Percentiles rank a stretch among this genome's conserved stretches.
phyloP scores from a whole-genome alignment of 23 tunicate genomes.

The Halocynthia roretzi region DNA sequence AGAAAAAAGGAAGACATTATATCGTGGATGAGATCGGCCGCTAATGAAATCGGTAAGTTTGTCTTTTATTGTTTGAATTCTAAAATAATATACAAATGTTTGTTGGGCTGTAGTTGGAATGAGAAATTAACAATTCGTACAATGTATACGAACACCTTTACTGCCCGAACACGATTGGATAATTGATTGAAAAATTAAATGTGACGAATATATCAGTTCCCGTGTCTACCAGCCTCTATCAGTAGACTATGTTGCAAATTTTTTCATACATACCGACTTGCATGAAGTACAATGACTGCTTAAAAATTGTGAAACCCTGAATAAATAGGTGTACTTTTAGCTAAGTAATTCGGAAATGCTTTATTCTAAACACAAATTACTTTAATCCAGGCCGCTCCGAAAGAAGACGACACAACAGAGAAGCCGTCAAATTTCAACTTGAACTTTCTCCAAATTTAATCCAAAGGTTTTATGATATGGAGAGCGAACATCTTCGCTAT shows the following conservation, averaged over 20 bases:
- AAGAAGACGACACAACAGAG: not conserved
- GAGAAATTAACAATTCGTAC: too few species aligned
- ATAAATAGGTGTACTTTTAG: not conserved
- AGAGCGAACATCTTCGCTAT: not conserved
- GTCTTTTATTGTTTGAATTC: too few species aligned
- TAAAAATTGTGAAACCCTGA: too few species aligned
- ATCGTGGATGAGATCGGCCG: constrained; percentile 2
- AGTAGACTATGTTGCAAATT: too few species aligned
- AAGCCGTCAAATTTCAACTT: not conserved
- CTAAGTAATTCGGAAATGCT: not conserved
- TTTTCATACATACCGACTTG: too few species aligned
- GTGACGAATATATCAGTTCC: too few species aligned
- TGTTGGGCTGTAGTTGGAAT: too few species aligned
- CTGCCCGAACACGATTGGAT: too few species aligned
- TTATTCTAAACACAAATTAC: not conserved
- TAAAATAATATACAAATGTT: not conserved
- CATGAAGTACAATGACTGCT: too few species aligned
- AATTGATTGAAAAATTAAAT: too few species aligned
- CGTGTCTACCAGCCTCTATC: too few species aligned
- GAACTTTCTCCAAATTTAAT: not conserved
- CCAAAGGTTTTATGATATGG: not conserved
- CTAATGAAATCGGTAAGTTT: constrained; percentile 11
- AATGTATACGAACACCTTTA: too few species aligned
- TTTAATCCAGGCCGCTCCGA: constrained; percentile 11
- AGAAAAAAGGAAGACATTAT: constrained; percentile 4